Evolutionary conservation across 2,113 vertebrate species (phyloP), one percentile per base, ranked within the genome.

Genomic region (Pelobates fuscus): DNA sequence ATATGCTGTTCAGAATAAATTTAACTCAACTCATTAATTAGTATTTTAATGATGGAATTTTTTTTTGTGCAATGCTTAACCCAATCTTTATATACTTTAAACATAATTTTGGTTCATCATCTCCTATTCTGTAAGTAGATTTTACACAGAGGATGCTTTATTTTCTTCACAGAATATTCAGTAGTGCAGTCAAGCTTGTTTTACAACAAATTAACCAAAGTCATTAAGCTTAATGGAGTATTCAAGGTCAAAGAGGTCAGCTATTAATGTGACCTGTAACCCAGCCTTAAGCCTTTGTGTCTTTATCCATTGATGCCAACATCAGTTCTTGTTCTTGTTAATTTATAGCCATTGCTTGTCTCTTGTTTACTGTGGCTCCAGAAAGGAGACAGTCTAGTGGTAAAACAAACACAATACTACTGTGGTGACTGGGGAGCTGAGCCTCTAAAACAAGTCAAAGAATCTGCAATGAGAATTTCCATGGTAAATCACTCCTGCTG

Each of bases 131-230:
- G n/a, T n/a, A n/a, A n/a, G n/a, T n/a, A 63, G 72, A 59, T 76
- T 76, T 67, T 67, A 67, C 63, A 76, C 72, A 76, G 63, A 65
- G 54, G 72, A 58, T 67, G 63, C 72, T 67, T 66, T 76, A 44
- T 76, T 76, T 76, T 30, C 37, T 5, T 18, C 54, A 46, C 37
- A 59, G 63, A 46, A n/a, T n/a, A 76, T 30, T 64, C 65, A 76
- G 60, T 57, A 66, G 43, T 67, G 37, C 72, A 76, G 54, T 37
- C 72, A 67, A 76, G 72, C 63, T 26, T 67, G 63, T 49, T 46
- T 76, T 76, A 67, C 25, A 67, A 67, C 72, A 76, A 67, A 67
- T 76, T 76, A 76, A 67, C 63, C 54, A 76, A 67, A 76, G 37
- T 37, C 72, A 76, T 58, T 67, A 76, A 67, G 72, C 72, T 67